Base-by-base conservation (phyloP, 2,888 invertebrate species). In the Erebia aethiops region DNA sequence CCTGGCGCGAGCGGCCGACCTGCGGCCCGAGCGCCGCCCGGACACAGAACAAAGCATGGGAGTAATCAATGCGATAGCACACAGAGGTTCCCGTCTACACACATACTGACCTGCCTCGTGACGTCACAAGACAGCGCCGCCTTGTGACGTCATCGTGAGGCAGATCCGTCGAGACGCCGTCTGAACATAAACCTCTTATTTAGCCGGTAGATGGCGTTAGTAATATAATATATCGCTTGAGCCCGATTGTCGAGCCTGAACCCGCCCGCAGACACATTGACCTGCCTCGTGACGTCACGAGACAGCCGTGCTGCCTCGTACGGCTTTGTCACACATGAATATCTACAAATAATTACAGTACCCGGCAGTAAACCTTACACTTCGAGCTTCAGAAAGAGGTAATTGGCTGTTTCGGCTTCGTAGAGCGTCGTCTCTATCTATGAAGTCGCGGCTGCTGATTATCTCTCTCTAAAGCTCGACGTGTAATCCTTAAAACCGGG, bases 41-140 rank as follows among this genome's bases (percentile, higher is more conserved):
- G 84, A 84, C 80, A 83, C 87, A 73, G 89, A 90, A 78, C 84
- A 79, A 70, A 79, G 86, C 79, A 90, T 91, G 90, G 81, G 92
- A 76, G 92, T 92, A 77, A 88, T 92, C 80, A 93, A 92, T 74
- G 92, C 92, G 62, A 93, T 93, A 78, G 92, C 92, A 79, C 91
- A 92, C 83, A 91, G 87, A 92, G 92, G 92, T 92, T 67, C 56
- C 54, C 63, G 49, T 9, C 11, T 21, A 46, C 52, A 56, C 18
- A 58, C 46, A 56, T 14, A 18, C 43, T n/a, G 7, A 52, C 52
- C 91, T 92, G 76, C 92, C 93, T 57, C 89, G 92, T 72, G 93
- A 93, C 91, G 91, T 93, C n/a, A 49, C 21, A 8, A 51, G 90
- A 90, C 82, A 18, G 92, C 93, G 81, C 91, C 92, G 76, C 92